phyloP scores from a whole-genome alignment of 2,113 vertebrate species.

The Progne subis region DNA sequence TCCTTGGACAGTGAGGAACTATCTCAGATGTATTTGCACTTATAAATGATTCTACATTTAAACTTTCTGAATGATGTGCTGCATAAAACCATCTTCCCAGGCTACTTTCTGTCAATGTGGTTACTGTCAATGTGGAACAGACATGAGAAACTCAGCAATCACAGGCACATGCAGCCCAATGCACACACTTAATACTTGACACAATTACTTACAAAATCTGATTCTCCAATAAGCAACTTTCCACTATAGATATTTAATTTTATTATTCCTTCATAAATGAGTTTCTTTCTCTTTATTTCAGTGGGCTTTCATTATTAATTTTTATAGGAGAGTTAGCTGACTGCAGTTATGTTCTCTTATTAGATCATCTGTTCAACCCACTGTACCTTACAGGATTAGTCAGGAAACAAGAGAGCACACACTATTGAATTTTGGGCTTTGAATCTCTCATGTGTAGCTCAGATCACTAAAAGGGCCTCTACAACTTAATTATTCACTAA shows the following conservation, averaged over 20 bases:
- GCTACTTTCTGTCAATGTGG: background rate
- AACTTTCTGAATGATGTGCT: background rate
- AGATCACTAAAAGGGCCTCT: background rate
- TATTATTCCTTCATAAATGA: background rate
- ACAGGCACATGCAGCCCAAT: background rate
- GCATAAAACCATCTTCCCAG: background rate
- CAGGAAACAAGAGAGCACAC: background rate
- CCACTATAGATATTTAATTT: background rate
- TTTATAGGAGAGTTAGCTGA: background rate
- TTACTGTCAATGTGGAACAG: background rate
- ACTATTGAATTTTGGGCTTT: background rate
- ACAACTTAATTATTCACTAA: conserved; percentile 13
- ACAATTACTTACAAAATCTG: background rate
- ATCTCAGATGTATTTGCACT: background rate
- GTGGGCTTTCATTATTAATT: conserved; percentile 3
- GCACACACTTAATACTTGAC: background rate
- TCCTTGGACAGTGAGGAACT: background rate
- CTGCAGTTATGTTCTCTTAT: conserved; percentile 15
- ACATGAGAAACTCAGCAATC: background rate
- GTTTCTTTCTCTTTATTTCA: conserved; percentile 25
- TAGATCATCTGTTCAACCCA: conserved; percentile 17
- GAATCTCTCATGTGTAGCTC: background rate
- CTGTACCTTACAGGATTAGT: background rate
- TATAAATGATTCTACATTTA: background rate
- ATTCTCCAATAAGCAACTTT: background rate